phyloP scores from a whole-genome alignment of 1,140 invertebrate genomes.

The Bombus picipes region DNA sequence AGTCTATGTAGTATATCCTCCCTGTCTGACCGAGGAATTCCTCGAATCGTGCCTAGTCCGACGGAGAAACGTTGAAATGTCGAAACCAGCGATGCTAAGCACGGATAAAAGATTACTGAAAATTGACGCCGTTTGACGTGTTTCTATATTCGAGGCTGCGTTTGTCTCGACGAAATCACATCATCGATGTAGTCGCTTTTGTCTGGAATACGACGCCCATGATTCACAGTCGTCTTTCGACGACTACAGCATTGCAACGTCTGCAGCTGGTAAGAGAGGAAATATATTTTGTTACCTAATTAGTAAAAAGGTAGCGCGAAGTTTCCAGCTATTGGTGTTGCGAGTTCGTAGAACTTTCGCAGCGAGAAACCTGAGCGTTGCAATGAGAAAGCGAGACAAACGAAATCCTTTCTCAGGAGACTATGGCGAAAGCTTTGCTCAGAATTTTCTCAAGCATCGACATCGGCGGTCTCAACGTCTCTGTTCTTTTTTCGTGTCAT shows the following conservation, averaged over 20 bases:
- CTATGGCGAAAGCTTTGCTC: constrained; percentile 12
- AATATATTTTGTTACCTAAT: constrained; percentile 18
- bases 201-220: not conserved
- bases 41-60: not conserved
- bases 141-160: not conserved
- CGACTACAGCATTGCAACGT: too few relatives aligned
- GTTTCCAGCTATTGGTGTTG: constrained; percentile 6
- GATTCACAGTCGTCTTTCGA: not conserved
- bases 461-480: not conserved
- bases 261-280: not conserved
- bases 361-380: constrained; percentile 5
- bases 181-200: not conserved
- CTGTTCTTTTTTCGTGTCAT: not conserved
- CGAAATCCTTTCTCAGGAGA: not conserved
- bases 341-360: not conserved
- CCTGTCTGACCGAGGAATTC: not conserved
- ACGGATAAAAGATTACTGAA: not conserved
- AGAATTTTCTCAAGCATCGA: constrained; percentile 4
- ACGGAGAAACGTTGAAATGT: not conserved
- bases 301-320: not conserved
- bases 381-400: not conserved
- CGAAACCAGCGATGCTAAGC: too few relatives aligned
- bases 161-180: not conserved
- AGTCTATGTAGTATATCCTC: not conserved
- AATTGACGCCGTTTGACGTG: not conserved